These are phyloP conservation scores for Thaumetopoea pityocampa DNA, from an alignment of 1,140 invertebrate genomes.

Conservation along the genomic window DNA sequence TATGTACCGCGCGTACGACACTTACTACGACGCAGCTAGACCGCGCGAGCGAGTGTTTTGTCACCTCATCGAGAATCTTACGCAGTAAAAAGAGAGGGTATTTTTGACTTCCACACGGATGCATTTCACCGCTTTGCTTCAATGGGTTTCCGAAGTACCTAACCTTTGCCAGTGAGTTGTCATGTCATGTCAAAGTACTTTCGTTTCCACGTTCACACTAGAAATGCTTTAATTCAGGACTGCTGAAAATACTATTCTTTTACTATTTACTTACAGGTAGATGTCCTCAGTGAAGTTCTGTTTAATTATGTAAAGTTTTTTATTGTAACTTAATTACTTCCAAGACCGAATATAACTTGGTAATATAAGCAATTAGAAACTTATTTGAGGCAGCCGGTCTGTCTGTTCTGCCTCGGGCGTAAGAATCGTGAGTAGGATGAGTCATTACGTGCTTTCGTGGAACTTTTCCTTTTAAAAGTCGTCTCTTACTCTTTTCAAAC, in stretches of 20 bases:
- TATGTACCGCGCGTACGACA: conserved; percentile 18
- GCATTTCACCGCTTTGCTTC: conserved; percentile 46
- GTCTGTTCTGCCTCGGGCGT: conserved; percentile 64
- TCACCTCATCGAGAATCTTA: conserved; percentile 43
- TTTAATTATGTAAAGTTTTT: conserved; percentile 62
- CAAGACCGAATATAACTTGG: conserved; percentile 73
- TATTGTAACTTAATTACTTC: conserved; percentile 71
- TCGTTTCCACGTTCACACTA: conserved; percentile 27
- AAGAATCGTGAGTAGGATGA: conserved; percentile 72
- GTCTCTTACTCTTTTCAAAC: conserved; percentile 71
- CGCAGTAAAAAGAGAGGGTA: conserved; percentile 37
- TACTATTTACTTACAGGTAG: conserved; percentile 15
- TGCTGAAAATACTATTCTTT: conserved; percentile 22
- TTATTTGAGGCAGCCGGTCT: conserved; percentile 73
- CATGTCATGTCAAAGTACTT: conserved; percentile 45
- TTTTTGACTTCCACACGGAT: conserved; percentile 52
- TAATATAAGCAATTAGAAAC: conserved; percentile 76
- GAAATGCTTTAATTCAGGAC: conserved; percentile 30
- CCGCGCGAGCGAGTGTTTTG: conserved; percentile 33
- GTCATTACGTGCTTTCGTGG: conserved; percentile 69
- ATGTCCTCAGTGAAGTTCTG: conserved; percentile 44
- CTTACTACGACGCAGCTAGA: conserved; percentile 28
- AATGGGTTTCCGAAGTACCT: conserved; percentile 40
- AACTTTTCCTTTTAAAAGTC: conserved; percentile 75
- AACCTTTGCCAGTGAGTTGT: conserved; percentile 39